Evolutionary conservation across 2,888 invertebrate genomes (phyloP).

Genomic region (Cancer borealis): DNA sequence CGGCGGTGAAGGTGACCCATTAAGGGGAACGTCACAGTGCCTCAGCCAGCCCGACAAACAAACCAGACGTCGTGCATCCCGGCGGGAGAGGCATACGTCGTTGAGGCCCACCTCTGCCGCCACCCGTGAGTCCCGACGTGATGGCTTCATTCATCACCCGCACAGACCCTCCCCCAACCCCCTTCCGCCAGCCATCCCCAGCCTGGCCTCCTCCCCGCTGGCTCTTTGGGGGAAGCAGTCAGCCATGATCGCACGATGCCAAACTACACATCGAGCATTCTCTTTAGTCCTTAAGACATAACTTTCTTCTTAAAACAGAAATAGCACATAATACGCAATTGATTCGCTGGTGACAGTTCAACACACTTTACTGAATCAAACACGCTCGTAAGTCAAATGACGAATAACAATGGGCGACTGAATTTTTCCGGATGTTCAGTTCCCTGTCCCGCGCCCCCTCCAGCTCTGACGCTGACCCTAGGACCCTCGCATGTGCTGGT

Average conservation of each 20-base stretch:
- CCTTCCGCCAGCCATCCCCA: background rate
- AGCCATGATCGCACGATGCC: background rate
- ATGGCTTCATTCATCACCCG: constrained; percentile 30
- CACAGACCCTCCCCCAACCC: background rate
- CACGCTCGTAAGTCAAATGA: background rate
- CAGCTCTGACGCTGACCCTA: background rate
- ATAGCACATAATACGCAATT: background rate
- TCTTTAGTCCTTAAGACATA: background rate
- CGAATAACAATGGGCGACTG: background rate
- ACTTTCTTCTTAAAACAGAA: background rate
- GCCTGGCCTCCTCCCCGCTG: background rate
- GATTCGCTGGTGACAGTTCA: background rate
- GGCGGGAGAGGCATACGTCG: background rate
- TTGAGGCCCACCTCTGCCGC: background rate
- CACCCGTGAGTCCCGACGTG: background rate
- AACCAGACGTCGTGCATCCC: background rate
- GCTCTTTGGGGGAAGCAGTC: background rate
- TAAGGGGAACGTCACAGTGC: background rate
- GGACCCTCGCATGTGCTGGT: background rate
- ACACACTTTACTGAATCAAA: background rate
- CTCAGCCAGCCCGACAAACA: background rate
- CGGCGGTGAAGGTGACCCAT: background rate
- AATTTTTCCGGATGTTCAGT: background rate
- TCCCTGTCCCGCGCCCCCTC: background rate
- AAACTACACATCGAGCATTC: background rate